phyloP scores from a whole-genome alignment of 1,140 invertebrate species.

The Argopecten irradians region DNA sequence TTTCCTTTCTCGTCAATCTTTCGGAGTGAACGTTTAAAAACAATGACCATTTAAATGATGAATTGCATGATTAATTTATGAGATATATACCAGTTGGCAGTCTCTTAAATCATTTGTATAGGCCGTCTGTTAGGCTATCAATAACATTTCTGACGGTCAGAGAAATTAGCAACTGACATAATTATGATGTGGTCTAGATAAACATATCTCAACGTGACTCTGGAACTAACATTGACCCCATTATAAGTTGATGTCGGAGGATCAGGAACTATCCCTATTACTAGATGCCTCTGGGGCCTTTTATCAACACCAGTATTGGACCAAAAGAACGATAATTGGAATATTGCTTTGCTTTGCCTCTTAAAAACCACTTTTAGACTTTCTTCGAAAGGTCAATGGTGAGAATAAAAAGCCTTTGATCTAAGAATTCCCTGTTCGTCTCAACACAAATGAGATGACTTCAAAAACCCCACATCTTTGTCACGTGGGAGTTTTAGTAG shows the following conservation, averaged over 20 bases:
- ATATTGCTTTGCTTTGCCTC: neutral
- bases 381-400: neutral
- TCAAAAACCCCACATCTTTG: neutral
- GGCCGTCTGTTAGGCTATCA: neutral
- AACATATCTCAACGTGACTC: no score
- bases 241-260: no score
- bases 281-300: neutral
- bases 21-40: no score
- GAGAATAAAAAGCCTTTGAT: neutral
- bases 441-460: neutral
- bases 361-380: neutral
- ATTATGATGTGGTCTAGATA: neutral
- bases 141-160: neutral
- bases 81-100: no score
- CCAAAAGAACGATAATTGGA: neutral
- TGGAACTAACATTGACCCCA: no score
- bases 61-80: no score
- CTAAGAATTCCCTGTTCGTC: neutral
- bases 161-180: neutral
- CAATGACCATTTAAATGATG: no score
- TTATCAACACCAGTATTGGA: neutral
- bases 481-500: slow-evolving; percentile 7
- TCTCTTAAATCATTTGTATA: no score
- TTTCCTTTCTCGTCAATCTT: no score
- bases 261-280: neutral